Conservation (phyloP, 1,140 invertebrate genomes). For the Drosophila repletoides region DNA sequence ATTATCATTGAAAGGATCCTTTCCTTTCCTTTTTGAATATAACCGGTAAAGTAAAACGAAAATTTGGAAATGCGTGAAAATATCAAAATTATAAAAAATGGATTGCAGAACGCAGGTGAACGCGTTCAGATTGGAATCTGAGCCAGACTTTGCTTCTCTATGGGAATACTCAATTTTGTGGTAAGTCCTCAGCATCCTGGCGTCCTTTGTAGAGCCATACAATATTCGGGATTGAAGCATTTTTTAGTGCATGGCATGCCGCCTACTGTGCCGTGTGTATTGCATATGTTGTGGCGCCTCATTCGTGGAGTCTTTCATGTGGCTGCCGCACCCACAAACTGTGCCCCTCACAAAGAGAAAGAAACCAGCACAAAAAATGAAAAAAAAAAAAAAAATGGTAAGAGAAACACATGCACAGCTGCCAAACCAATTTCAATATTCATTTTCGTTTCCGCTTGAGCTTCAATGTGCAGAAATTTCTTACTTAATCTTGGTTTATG, state of each 20-base stretch:
- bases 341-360: not conserved
- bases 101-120: too few species aligned
- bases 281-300: conserved; percentile 49
- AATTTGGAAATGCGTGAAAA: too few species aligned
- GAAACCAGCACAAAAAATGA: not conserved
- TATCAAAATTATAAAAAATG: too few species aligned
- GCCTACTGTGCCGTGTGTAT: conserved; percentile 12
- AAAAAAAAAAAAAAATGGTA: not conserved
- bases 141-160: not conserved
- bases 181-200: not conserved
- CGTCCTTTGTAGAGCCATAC: too few species aligned
- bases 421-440: conserved; percentile 66
- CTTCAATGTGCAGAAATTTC: conserved; percentile 55
- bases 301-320: conserved; percentile 53
- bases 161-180: too few species aligned
- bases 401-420: conserved; percentile 30
- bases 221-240: not conserved
- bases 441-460: conserved; percentile 53
- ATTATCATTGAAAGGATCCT: too few species aligned
- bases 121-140: not conserved
- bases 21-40: too few species aligned
- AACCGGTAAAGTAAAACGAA: too few species aligned
- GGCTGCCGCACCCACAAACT: conserved; percentile 13
- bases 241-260: not conserved
- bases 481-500: conserved; percentile 58